Conservation (phyloP, 2,113 vertebrate genomes). For the Sylvilagus bachmani region DNA sequence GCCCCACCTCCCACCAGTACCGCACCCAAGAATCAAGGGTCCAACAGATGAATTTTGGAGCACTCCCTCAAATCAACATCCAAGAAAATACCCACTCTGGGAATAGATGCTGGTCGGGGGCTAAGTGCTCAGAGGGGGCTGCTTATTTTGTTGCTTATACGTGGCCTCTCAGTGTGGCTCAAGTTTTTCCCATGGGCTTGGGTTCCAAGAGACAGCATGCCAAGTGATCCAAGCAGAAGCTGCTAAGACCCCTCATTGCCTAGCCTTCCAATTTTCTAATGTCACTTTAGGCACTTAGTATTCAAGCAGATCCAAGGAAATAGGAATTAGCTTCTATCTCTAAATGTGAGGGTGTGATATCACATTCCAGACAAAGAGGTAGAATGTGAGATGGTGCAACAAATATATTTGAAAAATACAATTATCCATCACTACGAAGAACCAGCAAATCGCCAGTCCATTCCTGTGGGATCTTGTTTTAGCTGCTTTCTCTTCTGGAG, state of each 20-base stretch:
- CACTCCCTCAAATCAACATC: no score
- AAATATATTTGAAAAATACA: neutral
- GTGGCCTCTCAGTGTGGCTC: neutral
- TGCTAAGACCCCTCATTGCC: neutral
- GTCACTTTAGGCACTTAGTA: neutral
- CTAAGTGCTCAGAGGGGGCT: neutral
- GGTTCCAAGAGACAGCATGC: neutral
- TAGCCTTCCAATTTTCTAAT: neutral
- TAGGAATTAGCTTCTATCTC: neutral
- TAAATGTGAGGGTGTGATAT: neutral
- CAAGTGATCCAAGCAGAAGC: neutral
- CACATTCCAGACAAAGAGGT: neutral
- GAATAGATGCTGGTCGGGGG: neutral
- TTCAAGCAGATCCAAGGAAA: neutral
- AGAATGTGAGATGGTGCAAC: neutral
- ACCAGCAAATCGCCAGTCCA: neutral
- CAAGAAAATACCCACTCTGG: neutral
- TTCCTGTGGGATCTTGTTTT: neutral
- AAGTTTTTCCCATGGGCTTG: neutral
- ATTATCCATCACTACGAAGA: neutral
- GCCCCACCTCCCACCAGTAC: no score
- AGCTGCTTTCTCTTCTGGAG: neutral
- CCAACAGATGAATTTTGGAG: no score
- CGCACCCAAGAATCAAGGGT: no score
- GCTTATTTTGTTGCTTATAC: rapidly evolving